These are phyloP conservation scores for Dicentrarchus labrax DNA, from an alignment of 2,113 vertebrate species.

Conservation along the genomic window DNA sequence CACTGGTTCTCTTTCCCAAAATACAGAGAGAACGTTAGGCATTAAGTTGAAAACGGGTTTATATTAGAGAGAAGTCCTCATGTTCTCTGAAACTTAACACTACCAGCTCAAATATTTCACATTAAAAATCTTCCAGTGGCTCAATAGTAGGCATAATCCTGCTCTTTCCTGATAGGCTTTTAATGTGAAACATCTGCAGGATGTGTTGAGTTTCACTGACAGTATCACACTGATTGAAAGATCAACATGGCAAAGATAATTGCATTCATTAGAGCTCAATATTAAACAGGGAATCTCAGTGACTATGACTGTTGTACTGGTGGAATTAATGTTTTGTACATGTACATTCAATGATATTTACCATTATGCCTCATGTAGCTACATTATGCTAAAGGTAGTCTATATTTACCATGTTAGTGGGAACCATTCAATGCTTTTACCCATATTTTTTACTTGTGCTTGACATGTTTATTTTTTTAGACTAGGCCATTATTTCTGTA, in stretches of 20 bases:
- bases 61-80: neutral
- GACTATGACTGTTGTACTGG: too few species aligned
- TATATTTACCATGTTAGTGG: too few species aligned
- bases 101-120: neutral
- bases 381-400: too few species aligned
- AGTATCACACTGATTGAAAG: too few species aligned
- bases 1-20: slow-evolving; percentile 9
- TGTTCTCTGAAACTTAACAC: neutral
- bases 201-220: too few species aligned
- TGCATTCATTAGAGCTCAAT: neutral
- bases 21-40: neutral
- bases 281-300: neutral
- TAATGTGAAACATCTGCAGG: neutral
- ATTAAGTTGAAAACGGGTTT: neutral
- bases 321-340: too few species aligned
- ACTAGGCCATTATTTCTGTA: too few species aligned
- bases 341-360: too few species aligned
- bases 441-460: too few species aligned
- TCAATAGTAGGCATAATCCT: neutral
- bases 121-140: neutral
- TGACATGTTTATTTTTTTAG: too few species aligned
- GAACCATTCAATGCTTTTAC: too few species aligned
- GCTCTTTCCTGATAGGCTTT: neutral
- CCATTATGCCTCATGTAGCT: too few species aligned
- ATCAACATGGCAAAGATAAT: neutral